phyloP scores from a whole-genome alignment of 2,797 vertebrate genomes.

The Anas flavirostris region DNA sequence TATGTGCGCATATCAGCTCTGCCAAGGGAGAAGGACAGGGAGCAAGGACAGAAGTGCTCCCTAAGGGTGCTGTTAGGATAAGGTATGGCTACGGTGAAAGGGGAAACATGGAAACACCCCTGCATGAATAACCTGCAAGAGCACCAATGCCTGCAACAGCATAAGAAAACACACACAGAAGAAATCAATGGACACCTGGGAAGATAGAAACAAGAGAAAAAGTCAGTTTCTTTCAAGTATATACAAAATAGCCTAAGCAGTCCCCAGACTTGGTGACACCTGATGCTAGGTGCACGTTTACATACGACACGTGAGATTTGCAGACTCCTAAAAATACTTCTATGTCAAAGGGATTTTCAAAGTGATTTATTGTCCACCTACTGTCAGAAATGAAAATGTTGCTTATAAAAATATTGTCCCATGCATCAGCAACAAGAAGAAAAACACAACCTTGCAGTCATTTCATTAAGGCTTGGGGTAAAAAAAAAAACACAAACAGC shows the following conservation, averaged over 20 bases:
- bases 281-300: not conserved
- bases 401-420: not conserved
- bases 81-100: not conserved
- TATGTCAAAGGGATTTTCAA: not conserved
- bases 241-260: not conserved
- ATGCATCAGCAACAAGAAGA: conserved; percentile 14
- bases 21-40: not conserved
- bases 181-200: not conserved
- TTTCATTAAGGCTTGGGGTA: not conserved
- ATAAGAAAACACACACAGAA: not conserved
- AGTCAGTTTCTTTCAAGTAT: not conserved
- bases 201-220: not conserved
- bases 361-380: conserved; percentile 26
- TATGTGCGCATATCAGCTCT: not conserved
- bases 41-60: not conserved
- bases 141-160: not conserved
- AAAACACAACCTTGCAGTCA: not conserved
- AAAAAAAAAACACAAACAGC: not conserved
- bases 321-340: not conserved
- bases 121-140: not conserved
- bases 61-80: rapidly evolving
- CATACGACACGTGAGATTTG: not conserved
- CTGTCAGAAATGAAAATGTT: conserved; percentile 25
- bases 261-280: not conserved
- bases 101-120: not conserved